phyloP scores from a whole-genome alignment of 2,113 vertebrate species.

The Bostrychus sinensis region DNA sequence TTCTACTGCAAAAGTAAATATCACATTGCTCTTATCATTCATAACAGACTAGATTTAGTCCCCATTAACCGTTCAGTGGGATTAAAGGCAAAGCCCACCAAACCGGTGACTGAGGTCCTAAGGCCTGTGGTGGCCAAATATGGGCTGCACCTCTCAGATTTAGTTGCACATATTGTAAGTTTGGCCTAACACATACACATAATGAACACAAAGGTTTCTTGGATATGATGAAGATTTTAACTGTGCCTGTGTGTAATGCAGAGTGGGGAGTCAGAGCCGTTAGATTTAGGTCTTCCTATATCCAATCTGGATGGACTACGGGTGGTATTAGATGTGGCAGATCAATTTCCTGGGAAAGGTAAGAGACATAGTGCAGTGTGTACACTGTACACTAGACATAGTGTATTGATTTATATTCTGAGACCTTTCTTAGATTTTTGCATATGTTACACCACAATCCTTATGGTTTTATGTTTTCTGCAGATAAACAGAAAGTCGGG shows the following conservation, averaged over 20 bases:
- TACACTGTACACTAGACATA: no score
- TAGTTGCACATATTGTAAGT: slow-evolving; percentile 95
- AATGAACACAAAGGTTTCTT: background rate
- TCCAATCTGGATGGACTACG: slow-evolving; percentile 96
- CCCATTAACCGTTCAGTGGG: slow-evolving; percentile 97
- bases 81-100: slow-evolving; percentile 97
- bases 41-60: slow-evolving; percentile 90
- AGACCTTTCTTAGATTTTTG: background rate
- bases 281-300: slow-evolving; percentile 95
- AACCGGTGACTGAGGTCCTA: slow-evolving; percentile 95
- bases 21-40: background rate
- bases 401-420: background rate
- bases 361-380: slow-evolving; percentile 50
- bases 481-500: slow-evolving; percentile 86
- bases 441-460: background rate
- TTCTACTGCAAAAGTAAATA: background rate
- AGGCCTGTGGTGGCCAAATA: slow-evolving; percentile 97
- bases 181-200: background rate
- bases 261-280: slow-evolving; percentile 91
- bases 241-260: slow-evolving; percentile 57
- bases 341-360: slow-evolving; percentile 85
- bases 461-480: slow-evolving; percentile 23
- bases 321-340: slow-evolving; percentile 89
- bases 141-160: slow-evolving; percentile 89
- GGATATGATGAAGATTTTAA: slow-evolving; percentile 6